These are phyloP conservation scores for Chaetodon auriga DNA, from an alignment of 2,113 vertebrate genomes.

Conservation along the genomic window DNA sequence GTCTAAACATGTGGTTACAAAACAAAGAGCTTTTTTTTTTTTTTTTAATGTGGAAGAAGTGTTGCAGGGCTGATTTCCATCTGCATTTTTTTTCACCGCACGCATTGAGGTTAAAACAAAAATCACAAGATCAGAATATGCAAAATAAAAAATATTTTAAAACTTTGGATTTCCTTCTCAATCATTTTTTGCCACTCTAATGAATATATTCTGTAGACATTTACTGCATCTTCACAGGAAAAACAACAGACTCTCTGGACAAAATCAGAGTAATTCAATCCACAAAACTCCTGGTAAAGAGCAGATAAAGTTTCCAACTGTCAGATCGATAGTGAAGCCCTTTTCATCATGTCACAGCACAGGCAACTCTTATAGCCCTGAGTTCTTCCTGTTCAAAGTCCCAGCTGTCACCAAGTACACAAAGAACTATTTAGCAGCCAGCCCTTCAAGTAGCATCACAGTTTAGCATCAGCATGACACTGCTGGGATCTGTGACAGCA, in stretches of 20 bases:
- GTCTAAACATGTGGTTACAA: constrained; percentile 54
- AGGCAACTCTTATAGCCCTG: constrained; percentile 77
- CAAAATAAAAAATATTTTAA: not conserved
- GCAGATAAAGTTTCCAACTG: constrained; percentile 74
- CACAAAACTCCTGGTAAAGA: constrained; percentile 28
- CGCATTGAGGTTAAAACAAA: not conserved
- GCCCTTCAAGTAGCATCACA: constrained; percentile 86
- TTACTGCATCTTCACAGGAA: not conserved
- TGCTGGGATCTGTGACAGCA: constrained; percentile 85
- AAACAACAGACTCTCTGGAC: constrained; percentile 38
- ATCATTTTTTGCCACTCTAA: not conserved
- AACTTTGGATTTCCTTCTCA: not conserved
- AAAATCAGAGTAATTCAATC: constrained; percentile 38
- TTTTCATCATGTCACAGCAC: constrained; percentile 78
- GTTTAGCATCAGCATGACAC: constrained; percentile 85
- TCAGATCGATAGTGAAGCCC: constrained; percentile 65
- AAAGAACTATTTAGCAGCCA: constrained; percentile 88
- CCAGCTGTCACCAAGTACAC: constrained; percentile 85
- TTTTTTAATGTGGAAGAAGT: constrained; percentile 26
- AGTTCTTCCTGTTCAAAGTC: constrained; percentile 85
- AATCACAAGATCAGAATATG: constrained; percentile 23
- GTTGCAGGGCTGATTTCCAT: constrained; percentile 23
- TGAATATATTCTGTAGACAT: not conserved
- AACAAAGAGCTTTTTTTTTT: constrained; percentile 46
- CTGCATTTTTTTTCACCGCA: constrained; percentile 17